These are phyloP conservation scores for Himalopsyche phryganea DNA, from an alignment of 1,140 invertebrate genomes.

Conservation along the genomic window DNA sequence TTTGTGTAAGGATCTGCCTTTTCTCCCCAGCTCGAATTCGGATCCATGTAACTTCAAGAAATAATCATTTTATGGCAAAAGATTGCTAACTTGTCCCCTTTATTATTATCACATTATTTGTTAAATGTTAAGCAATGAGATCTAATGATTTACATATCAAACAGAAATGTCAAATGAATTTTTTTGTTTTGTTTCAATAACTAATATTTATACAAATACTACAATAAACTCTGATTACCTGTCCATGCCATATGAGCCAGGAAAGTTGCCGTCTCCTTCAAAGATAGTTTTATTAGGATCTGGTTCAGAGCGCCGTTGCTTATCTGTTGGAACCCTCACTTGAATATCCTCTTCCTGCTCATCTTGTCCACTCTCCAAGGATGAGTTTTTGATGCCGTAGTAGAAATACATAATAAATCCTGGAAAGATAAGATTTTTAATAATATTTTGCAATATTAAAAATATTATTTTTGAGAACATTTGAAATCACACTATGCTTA, in stretches of 20 bases:
- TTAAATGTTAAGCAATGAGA: no score
- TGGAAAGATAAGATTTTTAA: conserved; percentile 38
- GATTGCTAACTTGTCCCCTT: no score
- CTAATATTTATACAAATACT: no score
- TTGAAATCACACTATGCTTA: no score
- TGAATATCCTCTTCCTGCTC: conserved; percentile 55
- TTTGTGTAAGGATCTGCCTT: conserved; percentile 33
- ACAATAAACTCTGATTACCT: no score
- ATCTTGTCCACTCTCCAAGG: conserved; percentile 61
- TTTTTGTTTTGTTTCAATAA: no score
- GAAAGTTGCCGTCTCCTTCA: conserved; percentile 43
- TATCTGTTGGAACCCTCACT: conserved; percentile 41
- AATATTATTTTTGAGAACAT: no score
- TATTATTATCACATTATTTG: background rate
- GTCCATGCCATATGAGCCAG: conserved; percentile 8
- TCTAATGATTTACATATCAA: no score
- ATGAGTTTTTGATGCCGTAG: conserved; percentile 87
- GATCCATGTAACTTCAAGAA: conserved; percentile 41
- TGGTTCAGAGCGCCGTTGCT: conserved; percentile 39
- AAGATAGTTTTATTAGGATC: conserved; percentile 51
- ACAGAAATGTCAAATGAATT: no score
- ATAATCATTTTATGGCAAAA: conserved; percentile 1
- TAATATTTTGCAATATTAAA: background rate
- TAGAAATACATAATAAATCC: conserved; percentile 87
- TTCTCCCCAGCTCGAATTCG: conserved; percentile 39